phyloP scores from a whole-genome alignment of 2,888 invertebrate genomes.

The Lepidochrysops patricia region DNA sequence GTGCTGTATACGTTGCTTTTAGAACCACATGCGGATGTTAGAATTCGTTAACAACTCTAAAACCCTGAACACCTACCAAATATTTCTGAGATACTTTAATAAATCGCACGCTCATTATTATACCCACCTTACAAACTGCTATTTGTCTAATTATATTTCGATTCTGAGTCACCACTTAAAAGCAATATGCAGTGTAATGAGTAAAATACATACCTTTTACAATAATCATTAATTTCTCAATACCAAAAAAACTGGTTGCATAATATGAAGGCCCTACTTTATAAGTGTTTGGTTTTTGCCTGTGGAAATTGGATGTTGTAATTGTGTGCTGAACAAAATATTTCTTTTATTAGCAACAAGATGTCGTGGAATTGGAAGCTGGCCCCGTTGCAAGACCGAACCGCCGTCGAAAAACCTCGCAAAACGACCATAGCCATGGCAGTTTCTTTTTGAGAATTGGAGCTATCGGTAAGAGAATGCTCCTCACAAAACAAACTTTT shows the following conservation, averaged over 20 bases:
- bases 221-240: not conserved
- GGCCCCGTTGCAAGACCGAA: constrained; percentile 76
- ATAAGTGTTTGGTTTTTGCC: not conserved
- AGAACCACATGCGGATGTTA: not conserved
- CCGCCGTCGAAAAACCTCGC: constrained; percentile 89
- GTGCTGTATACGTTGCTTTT: constrained; percentile 25
- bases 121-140: not conserved
- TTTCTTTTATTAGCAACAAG: constrained; percentile 61
- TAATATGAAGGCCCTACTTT: not conserved
- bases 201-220: not conserved
- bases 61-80: not conserved
- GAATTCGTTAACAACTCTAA: not conserved
- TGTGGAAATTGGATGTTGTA: not conserved
- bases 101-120: not conserved
- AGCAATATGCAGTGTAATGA: not conserved
- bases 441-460: constrained; percentile 95
- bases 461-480: constrained; percentile 92
- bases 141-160: not conserved
- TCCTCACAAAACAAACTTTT: too few relatives aligned
- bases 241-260: not conserved
- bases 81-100: not conserved
- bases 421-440: constrained; percentile 93
- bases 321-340: not conserved
- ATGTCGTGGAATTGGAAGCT: constrained; percentile 81
- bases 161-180: not conserved